A percentile compares a stretch with the other conserved stretches of the same genome.
Evolutionary conservation across 2,113 vertebrate species (phyloP).

Genomic region (Hucho hucho): DNA sequence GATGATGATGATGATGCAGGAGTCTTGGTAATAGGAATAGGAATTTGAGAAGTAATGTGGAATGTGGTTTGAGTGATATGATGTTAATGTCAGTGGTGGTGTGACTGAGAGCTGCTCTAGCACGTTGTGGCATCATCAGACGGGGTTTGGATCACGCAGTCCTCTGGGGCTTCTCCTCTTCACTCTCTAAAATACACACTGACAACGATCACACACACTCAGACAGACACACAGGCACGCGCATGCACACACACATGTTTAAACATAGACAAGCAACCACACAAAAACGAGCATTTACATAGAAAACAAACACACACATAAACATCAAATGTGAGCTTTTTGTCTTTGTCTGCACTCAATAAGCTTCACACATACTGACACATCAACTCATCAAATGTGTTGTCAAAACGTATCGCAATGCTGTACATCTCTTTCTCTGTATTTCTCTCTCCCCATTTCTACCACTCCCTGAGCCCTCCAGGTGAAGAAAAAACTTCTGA

Average conservation of each 20-base stretch:
- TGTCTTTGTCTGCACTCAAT: neutral
- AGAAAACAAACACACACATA: conserved; percentile 12
- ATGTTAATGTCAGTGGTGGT: conserved; percentile 33
- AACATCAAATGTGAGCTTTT: neutral
- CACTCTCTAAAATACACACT: conserved; percentile 1
- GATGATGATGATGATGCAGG: neutral
- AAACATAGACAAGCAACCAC: too few relatives aligned
- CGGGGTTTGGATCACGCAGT: conserved; percentile 37
- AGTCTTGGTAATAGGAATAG: neutral
- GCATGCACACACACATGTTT: neutral
- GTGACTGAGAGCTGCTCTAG: conserved; percentile 29
- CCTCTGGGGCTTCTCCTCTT: conserved; percentile 40
- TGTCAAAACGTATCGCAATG: neutral
- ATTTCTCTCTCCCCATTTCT: neutral
- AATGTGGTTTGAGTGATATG: conserved; percentile 25
- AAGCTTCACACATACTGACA: neutral
- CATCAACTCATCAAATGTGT: neutral
- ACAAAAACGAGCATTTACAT: neutral
- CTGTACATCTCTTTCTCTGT: conserved; percentile 16
- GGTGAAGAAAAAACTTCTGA: conserved; percentile 61
- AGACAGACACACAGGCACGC: neutral
- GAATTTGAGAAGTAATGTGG: conserved; percentile 20
- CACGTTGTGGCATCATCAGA: conserved; percentile 44
- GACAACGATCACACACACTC: neutral
- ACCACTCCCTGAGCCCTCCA: conserved; percentile 37